Base-by-base conservation (phyloP, 2,113 vertebrate genomes). In the Pteronura brasiliensis region DNA sequence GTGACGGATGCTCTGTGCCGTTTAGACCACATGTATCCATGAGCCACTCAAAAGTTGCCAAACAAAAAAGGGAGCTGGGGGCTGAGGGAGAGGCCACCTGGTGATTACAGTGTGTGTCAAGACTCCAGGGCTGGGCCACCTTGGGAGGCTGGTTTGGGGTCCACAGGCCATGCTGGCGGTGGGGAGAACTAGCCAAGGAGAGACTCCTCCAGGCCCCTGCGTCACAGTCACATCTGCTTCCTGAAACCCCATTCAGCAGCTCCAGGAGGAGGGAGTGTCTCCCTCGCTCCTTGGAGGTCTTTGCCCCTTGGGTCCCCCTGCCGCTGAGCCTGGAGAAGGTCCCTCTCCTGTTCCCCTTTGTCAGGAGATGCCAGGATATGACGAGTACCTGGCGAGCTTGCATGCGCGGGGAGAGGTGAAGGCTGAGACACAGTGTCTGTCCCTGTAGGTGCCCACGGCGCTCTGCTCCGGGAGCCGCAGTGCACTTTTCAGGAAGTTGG, bases 261-360 rank as follows among this genome's bases (percentile, higher is more conserved):
- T 52, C 7, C 34, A 55, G 84, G 90, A 92, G 20, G 17, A 7
- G 18, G 92, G 34, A 34, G n/a, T 0, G 0, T 77, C 88, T 90
- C 23, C 0, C 17, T 77, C 2, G 3, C 8, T 36, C 42, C n/a
- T 18, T 77, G 39, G 82, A 88, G 67, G 72, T 52, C 69, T 12
- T 27, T 1, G 89, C 77, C 57, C 93, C 93, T 92, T 36, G 88
- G 72, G 80, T 44, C 83, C 59, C 67, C 92, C 92, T 98, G 90
- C 91, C 95, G 25, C 79, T 90, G 97, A 97, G 94, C 96, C 97
- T 98, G 44, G 92, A 94, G 95, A 79, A 77, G 63, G 59, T 86
- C 95, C 82, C 67, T 95, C 71, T 88, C 93, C 97, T 97, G 94
- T 80, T 98, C 44, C 89, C 91, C 59, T 23, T 95, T 88, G 59